A percentile compares a stretch with the other conserved stretches of the same genome.
phyloP scores from a whole-genome alignment of 1,140 invertebrate species.

The Magallana gigas region DNA sequence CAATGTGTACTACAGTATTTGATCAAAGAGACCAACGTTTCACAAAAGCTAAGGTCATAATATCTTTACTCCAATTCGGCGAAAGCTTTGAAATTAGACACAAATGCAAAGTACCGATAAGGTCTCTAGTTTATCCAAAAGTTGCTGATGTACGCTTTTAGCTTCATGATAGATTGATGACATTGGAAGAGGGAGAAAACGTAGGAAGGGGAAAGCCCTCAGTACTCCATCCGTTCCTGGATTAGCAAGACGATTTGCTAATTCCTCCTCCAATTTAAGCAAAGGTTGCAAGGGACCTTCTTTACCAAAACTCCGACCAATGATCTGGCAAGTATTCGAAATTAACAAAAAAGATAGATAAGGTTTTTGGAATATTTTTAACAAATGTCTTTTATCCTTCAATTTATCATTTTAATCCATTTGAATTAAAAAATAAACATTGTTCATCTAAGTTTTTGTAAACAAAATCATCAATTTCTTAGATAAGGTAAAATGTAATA shows the following conservation, averaged over 20 bases:
- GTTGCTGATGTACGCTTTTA: neutral
- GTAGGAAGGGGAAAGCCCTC: neutral
- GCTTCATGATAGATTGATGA: neutral
- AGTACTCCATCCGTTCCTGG: neutral
- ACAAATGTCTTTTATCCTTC: too few relatives aligned
- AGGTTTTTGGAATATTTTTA: neutral
- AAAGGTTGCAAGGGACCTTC: neutral
- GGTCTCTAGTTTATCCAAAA: neutral
- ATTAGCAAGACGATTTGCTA: neutral
- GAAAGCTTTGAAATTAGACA: too few relatives aligned
- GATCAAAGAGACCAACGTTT: too few relatives aligned
- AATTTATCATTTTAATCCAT: neutral
- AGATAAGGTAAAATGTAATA: too few relatives aligned
- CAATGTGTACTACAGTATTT: too few relatives aligned
- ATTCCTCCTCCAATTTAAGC: neutral
- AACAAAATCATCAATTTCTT: too few relatives aligned
- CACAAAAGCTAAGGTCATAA: too few relatives aligned
- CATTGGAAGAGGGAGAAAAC: neutral
- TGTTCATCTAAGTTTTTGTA: too few relatives aligned
- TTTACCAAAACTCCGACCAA: neutral
- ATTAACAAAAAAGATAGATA: neutral
- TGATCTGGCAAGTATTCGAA: neutral
- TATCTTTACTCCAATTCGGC: too few relatives aligned
- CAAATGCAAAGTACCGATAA: neutral
- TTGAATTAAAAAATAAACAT: neutral